These are phyloP conservation scores for Chromoteleia sp. DNA, from an alignment of 2,888 invertebrate genomes.

Conservation along the genomic window DNA sequence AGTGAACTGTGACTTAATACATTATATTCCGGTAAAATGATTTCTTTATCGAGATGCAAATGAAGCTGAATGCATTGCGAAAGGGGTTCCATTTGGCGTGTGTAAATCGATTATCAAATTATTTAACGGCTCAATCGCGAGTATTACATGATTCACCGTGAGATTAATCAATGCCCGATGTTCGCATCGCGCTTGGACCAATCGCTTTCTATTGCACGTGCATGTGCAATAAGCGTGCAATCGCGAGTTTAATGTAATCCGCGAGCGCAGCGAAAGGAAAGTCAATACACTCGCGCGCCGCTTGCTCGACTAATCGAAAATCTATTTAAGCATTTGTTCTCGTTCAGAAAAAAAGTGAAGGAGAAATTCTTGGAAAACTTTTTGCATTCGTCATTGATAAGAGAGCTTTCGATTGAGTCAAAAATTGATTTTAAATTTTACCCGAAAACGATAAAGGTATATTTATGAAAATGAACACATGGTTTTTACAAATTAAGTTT, in stretches of 20 bases:
- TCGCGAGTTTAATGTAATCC: conserved; percentile 21
- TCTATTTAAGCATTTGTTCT: conserved; percentile 7
- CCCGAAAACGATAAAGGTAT: too few species aligned
- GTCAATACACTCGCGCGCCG: conserved; percentile 19
- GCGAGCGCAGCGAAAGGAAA: conserved; percentile 32
- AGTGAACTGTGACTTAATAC: conserved; percentile 12
- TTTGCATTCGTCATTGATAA: too few species aligned
- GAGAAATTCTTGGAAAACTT: background rate
- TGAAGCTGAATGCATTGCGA: conserved; percentile 4
- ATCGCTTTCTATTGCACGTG: conserved; percentile 38
- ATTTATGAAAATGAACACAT: too few species aligned
- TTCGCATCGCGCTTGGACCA: conserved; percentile 14
- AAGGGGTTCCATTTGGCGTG: conserved; percentile 6
- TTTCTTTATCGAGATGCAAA: conserved; percentile 27
- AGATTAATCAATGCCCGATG: conserved; percentile 34
- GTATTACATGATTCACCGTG: conserved; percentile 44
- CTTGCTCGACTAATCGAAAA: conserved; percentile 21
- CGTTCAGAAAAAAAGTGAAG: conserved; percentile 1
- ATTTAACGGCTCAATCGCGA: conserved; percentile 30
- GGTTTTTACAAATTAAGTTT: too few species aligned
- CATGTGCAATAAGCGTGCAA: conserved; percentile 33
- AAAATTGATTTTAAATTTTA: too few species aligned
- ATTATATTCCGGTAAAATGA: background rate
- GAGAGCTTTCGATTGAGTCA: too few species aligned
- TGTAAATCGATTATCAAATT: conserved; percentile 46